Evolutionary conservation across 2,888 invertebrate genomes (phyloP).

Genomic region (Sphinx pinastri): DNA sequence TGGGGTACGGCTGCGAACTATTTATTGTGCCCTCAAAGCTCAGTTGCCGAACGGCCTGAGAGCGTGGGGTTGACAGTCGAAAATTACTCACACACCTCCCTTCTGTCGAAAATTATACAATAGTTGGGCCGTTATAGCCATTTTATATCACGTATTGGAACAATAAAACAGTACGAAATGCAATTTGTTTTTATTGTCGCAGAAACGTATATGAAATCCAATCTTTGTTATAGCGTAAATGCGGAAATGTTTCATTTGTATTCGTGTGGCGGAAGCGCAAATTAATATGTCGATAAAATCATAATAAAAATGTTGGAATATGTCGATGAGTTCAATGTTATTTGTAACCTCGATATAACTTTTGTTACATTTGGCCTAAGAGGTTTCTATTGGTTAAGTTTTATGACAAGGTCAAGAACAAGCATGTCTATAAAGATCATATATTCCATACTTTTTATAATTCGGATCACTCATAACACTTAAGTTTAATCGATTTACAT

Average conservation of each 20-base stretch:
- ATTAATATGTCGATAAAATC: conserved; percentile 15
- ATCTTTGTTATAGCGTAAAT: conserved; percentile 44
- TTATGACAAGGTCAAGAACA: too few species aligned
- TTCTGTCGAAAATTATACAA: conserved; percentile 55
- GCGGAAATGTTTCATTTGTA: conserved; percentile 41
- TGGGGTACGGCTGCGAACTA: conserved; percentile 80
- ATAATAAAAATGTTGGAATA: neutral
- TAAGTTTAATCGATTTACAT: neutral
- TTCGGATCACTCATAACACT: neutral
- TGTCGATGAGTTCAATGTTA: neutral
- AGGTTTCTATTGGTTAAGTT: too few species aligned
- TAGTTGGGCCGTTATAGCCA: conserved; percentile 53
- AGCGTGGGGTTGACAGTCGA: conserved; percentile 73
- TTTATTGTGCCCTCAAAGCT: conserved; percentile 80
- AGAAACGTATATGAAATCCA: conserved; percentile 66
- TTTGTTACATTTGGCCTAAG: too few species aligned
- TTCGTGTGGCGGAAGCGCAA: conserved; percentile 13
- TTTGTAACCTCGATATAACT: neutral
- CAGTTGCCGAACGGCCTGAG: conserved; percentile 70
- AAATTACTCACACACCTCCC: conserved; percentile 66
- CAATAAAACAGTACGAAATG: conserved; percentile 65
- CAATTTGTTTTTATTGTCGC: conserved; percentile 73
- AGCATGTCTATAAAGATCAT: too few species aligned
- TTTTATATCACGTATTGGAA: conserved; percentile 72
- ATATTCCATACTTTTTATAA: neutral